Conservation (phyloP, 2,888 invertebrate species). For the Nymphalis c-album region DNA sequence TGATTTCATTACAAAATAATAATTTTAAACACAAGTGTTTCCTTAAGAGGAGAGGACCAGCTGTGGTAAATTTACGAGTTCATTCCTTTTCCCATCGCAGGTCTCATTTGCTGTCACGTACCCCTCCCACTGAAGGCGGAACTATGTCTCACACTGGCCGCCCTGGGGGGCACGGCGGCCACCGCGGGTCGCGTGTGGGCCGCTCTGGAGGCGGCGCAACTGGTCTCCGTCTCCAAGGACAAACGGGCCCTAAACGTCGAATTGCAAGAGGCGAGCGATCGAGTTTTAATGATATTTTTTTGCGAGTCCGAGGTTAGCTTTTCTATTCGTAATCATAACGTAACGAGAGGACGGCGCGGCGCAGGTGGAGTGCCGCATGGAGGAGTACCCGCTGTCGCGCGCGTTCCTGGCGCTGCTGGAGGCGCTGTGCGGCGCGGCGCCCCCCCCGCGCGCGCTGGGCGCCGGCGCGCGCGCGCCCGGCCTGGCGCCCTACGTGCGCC, state of each 20-base stretch:
- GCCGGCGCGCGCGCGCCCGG: constrained; percentile 91
- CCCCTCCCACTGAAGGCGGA: constrained; percentile 93
- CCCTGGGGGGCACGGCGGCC: constrained; percentile 88
- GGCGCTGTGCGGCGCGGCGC: constrained; percentile 86
- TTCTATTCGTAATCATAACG: no score
- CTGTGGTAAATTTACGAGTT: neutral
- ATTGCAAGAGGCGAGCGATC: constrained; percentile 86
- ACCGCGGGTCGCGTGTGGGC: constrained; percentile 93
- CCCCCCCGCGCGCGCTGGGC: constrained; percentile 88
- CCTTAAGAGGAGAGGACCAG: no score
- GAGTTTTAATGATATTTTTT: neutral
- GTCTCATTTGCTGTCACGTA: constrained; percentile 92
- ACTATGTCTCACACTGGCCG: constrained; percentile 88
- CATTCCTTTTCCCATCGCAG: constrained; percentile 50
- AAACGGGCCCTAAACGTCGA: constrained; percentile 89
- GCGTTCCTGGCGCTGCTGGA: constrained; percentile 89
- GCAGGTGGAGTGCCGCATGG: constrained; percentile 91
- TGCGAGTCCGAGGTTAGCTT: no score
- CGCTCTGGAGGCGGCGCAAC: constrained; percentile 90
- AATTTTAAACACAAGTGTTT: no score
- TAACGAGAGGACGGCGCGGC: neutral
- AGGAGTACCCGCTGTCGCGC: constrained; percentile 93
- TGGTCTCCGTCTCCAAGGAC: constrained; percentile 84
- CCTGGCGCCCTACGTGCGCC: constrained; percentile 93
- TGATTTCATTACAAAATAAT: no score